Conservation (phyloP, 2,888 invertebrate species). For the Cepaea hortensis region DNA sequence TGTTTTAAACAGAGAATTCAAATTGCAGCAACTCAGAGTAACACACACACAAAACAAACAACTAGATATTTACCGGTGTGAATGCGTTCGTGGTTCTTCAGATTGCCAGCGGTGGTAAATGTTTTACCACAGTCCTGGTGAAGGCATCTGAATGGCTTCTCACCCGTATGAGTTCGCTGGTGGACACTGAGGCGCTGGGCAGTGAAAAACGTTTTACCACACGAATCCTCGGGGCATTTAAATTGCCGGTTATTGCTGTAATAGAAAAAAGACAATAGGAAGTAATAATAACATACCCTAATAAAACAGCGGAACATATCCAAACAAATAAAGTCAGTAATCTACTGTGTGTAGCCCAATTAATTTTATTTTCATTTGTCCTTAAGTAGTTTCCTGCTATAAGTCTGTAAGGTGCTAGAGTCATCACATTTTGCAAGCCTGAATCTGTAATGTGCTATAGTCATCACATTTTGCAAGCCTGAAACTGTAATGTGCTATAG, state of each 20-base stretch:
- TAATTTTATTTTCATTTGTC: too few relatives aligned
- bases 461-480: too few relatives aligned
- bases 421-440: too few relatives aligned
- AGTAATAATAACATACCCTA: too few relatives aligned
- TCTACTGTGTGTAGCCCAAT: too few relatives aligned
- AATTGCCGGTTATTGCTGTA: conserved; percentile 73
- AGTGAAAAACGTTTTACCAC: conserved; percentile 68
- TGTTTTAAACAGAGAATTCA: too few relatives aligned
- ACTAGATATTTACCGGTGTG: conserved; percentile 59
- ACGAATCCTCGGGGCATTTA: conserved; percentile 59
- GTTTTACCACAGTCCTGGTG: conserved; percentile 59
- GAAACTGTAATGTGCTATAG: too few relatives aligned
- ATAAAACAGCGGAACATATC: too few relatives aligned
- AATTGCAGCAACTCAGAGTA: background rate
- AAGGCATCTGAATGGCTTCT: conserved; percentile 62
- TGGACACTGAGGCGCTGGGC: conserved; percentile 67
- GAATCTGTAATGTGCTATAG: too few relatives aligned
- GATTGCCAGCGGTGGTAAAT: conserved; percentile 68
- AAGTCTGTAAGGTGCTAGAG: too few relatives aligned
- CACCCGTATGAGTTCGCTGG: conserved; percentile 63
- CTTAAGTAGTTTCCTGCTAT: too few relatives aligned
- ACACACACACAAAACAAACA: background rate
- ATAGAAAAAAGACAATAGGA: conserved; percentile 21
- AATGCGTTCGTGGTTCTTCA: conserved; percentile 65
- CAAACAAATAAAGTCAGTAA: too few relatives aligned